phyloP scores from a whole-genome alignment of 2,113 vertebrate species.

The Zosterops lateralis region DNA sequence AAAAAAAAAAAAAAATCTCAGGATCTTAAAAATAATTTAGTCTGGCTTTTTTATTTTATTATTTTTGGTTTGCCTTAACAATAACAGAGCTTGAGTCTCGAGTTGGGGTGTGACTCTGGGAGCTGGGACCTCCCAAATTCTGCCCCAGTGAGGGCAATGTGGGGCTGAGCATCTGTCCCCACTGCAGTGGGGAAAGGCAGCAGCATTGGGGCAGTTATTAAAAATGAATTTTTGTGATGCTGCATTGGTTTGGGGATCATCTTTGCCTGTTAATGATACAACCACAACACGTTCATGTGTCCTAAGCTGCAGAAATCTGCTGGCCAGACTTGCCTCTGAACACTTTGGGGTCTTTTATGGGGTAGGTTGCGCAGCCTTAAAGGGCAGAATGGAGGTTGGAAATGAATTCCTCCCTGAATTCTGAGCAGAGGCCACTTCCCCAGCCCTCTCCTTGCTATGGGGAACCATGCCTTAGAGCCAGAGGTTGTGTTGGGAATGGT shows the following conservation, averaged over 20 bases:
- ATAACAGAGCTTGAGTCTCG: neutral
- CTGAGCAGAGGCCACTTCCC: neutral
- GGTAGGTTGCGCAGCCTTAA: neutral
- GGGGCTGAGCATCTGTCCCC: neutral
- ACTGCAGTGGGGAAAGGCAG: neutral
- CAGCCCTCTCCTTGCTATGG: neutral
- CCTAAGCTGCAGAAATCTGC: neutral
- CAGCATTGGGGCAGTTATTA: neutral
- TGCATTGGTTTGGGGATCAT: neutral
- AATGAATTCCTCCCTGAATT: neutral
- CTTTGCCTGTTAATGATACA: accelerated
- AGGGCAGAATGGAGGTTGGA: accelerated
- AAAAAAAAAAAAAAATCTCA: neutral
- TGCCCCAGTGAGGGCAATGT: accelerated
- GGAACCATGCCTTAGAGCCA: neutral
- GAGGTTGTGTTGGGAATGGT: accelerated
- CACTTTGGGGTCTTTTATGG: neutral
- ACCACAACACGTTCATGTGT: accelerated
- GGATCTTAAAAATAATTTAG: slow-evolving; percentile 59
- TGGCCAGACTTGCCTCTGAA: neutral
- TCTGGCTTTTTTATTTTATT: slow-evolving; percentile 1
- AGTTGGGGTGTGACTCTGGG: neutral
- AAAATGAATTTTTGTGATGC: accelerated
- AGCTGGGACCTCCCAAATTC: neutral
- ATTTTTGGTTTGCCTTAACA: slow-evolving; percentile 11